Conservation (phyloP, 64 coral and sea anemone genomes). For the Dendronephthya gigantea region DNA sequence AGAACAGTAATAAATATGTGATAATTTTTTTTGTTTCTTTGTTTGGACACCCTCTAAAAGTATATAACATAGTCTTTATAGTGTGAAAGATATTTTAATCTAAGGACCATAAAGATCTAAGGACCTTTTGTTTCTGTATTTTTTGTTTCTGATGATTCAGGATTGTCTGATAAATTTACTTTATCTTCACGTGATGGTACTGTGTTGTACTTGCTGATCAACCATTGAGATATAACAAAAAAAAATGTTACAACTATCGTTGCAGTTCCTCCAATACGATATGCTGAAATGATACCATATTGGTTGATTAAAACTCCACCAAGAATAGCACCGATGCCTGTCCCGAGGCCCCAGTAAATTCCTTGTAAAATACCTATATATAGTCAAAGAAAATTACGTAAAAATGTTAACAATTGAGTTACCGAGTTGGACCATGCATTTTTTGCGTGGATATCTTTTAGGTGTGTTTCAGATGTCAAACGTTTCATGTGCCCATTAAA, state of each 20-base stretch:
- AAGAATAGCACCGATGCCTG: constrained; percentile 91
- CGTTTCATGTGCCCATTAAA: too few relatives aligned
- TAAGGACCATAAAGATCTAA: too few relatives aligned
- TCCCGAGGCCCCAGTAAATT: constrained; percentile 87
- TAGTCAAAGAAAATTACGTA: background rate
- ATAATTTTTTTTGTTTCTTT: too few relatives aligned
- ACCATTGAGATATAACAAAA: constrained; percentile 48
- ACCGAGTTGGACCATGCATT: too few relatives aligned
- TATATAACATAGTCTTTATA: too few relatives aligned
- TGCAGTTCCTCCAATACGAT: constrained; percentile 44
- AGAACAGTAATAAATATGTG: too few relatives aligned
- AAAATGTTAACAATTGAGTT: too few relatives aligned
- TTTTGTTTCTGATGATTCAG: background rate
- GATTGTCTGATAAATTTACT: background rate
- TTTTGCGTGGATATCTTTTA: too few relatives aligned
- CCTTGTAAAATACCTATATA: constrained; percentile 76
- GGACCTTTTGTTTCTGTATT: background rate
- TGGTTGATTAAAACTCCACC: constrained; percentile 68
- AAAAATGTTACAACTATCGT: constrained; percentile 37
- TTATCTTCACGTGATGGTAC: background rate
- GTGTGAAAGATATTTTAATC: too few relatives aligned
- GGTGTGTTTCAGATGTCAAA: too few relatives aligned
- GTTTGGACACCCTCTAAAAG: too few relatives aligned
- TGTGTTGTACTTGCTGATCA: background rate
- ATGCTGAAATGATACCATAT: constrained; percentile 65